Evolutionary conservation across 2,888 invertebrate species (phyloP).

Genomic region (Heliconius aoede): DNA sequence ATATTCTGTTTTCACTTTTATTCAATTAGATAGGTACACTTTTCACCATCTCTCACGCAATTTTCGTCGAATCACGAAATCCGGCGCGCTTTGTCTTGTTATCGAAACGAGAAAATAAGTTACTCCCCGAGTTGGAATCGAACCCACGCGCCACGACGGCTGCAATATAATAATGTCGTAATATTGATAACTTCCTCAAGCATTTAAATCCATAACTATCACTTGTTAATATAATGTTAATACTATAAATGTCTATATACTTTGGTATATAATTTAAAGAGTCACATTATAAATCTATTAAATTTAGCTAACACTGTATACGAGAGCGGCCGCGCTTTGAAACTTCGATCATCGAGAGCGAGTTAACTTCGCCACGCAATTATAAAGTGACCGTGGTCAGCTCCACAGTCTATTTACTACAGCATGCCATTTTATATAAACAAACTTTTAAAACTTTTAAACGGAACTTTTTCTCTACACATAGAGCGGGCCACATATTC

Average conservation of each 20-base stretch:
- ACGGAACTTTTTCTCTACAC: too few species aligned
- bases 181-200: too few species aligned
- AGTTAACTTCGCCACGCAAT: slow-evolving; percentile 5
- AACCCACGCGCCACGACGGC: too few species aligned
- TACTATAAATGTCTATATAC: background rate
- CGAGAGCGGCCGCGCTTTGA: background rate
- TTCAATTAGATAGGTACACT: background rate
- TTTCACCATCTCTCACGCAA: background rate
- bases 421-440: too few species aligned
- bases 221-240: too few species aligned
- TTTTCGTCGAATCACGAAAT: background rate
- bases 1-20: background rate
- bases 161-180: too few species aligned
- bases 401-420: background rate
- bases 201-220: too few species aligned
- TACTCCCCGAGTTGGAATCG: too few species aligned
- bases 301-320: background rate
- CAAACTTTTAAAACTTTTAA: too few species aligned
- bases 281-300: background rate
- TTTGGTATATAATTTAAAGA: background rate
- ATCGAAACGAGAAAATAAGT: background rate
- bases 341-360: background rate
- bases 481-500: background rate
- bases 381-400: slow-evolving; percentile 1
- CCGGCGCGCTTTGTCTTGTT: background rate